phyloP scores from a whole-genome alignment of 2,888 invertebrate species.

The Phaedon cochleariae region DNA sequence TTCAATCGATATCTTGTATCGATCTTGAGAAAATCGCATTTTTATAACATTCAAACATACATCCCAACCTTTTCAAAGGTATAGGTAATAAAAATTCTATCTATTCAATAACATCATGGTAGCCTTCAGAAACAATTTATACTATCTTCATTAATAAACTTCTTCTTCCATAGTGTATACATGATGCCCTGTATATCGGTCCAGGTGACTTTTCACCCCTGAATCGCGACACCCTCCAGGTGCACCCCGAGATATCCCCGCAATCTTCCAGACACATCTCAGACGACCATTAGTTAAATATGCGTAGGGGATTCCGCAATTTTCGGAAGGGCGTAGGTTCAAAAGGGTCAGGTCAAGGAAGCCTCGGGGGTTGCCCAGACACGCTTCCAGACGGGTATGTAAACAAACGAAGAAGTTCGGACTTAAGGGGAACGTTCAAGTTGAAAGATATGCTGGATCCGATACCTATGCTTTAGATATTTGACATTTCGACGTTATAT shows the following conservation, averaged over 20 bases:
- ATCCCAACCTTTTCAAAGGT: too few species aligned
- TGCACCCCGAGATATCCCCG: slow-evolving; percentile 11
- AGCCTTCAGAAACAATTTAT: too few species aligned
- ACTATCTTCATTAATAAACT: too few species aligned
- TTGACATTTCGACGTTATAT: too few species aligned
- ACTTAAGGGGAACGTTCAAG: slow-evolving; percentile 11
- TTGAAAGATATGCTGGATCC: not conserved
- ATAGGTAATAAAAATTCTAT: too few species aligned
- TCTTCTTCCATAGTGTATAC: too few species aligned
- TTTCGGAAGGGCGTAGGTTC: slow-evolving; percentile 25
- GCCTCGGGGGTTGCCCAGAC: slow-evolving; percentile 39
- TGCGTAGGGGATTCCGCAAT: slow-evolving; percentile 41
- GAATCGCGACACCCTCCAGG: not conserved
- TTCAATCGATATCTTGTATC: too few species aligned
- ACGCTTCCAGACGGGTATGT: slow-evolving; percentile 18
- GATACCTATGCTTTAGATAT: too few species aligned
- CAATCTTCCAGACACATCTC: slow-evolving; percentile 33
- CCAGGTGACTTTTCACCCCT: not conserved
- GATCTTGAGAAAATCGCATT: too few species aligned
- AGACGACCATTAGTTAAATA: slow-evolving; percentile 44
- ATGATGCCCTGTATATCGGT: too few species aligned
- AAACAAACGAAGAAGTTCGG: slow-evolving; percentile 4
- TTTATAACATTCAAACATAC: too few species aligned
- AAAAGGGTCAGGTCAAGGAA: slow-evolving; percentile 40
- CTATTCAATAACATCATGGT: too few species aligned